Evolutionary conservation across 2,113 vertebrate genomes (phyloP), one percentile per base, ranked within the genome.

Genomic region (Hyperopisus bebe): DNA sequence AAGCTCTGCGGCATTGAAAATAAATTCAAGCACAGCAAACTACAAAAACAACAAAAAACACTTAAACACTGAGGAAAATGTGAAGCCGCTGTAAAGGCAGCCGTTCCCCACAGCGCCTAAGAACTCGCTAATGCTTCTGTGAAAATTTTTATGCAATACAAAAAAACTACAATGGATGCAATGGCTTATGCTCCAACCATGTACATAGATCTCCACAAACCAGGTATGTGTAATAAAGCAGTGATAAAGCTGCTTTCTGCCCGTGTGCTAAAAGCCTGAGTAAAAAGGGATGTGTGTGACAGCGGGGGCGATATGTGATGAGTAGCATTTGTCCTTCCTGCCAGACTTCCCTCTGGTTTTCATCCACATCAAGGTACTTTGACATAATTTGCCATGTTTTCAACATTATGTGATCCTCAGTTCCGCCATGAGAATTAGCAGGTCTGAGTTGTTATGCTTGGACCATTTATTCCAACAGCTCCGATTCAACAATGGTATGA

Each of bases 321-420:
- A 50, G 35, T 82, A 88, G 90, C 91, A 90, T 91, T 86, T 91
- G 91, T 89, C 86, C 82, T 48, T 46, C 24, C 46, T n/a, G 42
- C 13, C 27, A 77, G 4, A 46, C 84, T 46, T 83, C 89, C 88
- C 90, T 90, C 91, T 91, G 92, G 90, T 84, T 90, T 88, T 74
- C 55, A 27, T 91, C 89, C 47, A 47, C 46, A 42, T 58, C 91
- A 86, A 89, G 86, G 89, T 92, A 92, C 90, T 92, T 90, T 90
- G 90, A 90, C 88, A 55, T 62, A 35, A 35, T 58, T n/a, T 82
- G 42, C 86, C 27, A 44, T 90, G 62, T 87, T 86, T 27, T 58
- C 77, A 27, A 44, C 89, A 89, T 11, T 58, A 51, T 83, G 19
- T 85, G 89, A 83, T 39, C 62, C 9, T 85, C 51, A 39, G 83